A percentile compares a stretch with the other conserved stretches of the same genome.
Conservation (phyloP, 2,797 vertebrate species). For the Rhinogobio ventralis region DNA sequence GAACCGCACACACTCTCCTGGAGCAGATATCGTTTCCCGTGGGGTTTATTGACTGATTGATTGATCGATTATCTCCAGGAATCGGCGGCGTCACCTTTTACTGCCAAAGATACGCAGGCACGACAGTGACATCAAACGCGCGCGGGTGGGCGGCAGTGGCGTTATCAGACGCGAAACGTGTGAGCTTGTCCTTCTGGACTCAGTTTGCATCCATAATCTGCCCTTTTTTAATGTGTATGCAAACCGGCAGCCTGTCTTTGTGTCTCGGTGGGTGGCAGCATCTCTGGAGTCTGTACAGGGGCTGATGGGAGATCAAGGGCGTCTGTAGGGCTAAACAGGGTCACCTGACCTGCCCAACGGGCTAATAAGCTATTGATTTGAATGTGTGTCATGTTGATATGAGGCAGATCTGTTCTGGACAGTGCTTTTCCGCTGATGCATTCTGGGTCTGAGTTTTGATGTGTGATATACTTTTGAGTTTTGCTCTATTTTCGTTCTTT, state of each 20-base stretch:
- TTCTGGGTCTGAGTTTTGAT: neutral
- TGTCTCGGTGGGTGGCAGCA: neutral
- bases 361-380: conserved; percentile 4
- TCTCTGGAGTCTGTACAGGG: conserved; percentile 31
- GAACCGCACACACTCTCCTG: neutral
- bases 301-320: conserved; percentile 13
- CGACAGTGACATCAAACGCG: conserved; percentile 9
- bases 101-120: neutral
- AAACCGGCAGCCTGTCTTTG: conserved; percentile 23
- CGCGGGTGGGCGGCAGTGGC: neutral
- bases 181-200: conserved; percentile 3
- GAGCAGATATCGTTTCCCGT: neutral
- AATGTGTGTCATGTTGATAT: neutral
- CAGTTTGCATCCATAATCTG: conserved; percentile 43
- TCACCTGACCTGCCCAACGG: neutral
- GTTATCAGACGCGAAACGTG: neutral
- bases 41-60: neutral
- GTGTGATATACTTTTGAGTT: neutral
- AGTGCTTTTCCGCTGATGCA: neutral
- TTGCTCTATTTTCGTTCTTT: too few relatives aligned
- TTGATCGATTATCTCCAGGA: neutral
- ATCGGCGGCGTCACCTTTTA: neutral
- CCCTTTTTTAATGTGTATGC: conserved; percentile 44
- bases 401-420: neutral
- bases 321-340: neutral